Percentiles rank a stretch among this genome's conserved stretches.
Evolutionary conservation across 2,113 vertebrate species (phyloP).

Genomic region (Lasiurus cinereus): DNA sequence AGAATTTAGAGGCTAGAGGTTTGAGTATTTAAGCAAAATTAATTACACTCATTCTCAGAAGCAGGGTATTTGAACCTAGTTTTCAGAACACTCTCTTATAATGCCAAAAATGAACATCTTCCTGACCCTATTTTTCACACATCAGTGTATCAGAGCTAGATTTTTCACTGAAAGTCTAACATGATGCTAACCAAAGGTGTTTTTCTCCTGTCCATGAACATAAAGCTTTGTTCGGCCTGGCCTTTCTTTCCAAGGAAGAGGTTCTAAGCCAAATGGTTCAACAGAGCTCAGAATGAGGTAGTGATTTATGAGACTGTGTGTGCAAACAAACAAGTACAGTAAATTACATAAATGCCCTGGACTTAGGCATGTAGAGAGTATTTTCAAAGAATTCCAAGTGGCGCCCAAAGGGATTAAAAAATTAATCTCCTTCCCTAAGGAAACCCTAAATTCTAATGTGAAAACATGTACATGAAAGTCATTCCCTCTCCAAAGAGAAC

Average conservation of each 20-base stretch:
- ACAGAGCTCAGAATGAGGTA: slow-evolving; percentile 54
- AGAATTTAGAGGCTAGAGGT: neutral
- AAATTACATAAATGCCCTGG: slow-evolving; percentile 59
- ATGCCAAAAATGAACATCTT: neutral
- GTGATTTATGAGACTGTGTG: slow-evolving; percentile 62
- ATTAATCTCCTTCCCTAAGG: slow-evolving; percentile 81
- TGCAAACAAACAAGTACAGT: slow-evolving; percentile 69
- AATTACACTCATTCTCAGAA: slow-evolving; percentile 59
- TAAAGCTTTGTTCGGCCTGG: slow-evolving; percentile 25
- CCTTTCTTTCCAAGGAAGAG: slow-evolving; percentile 57
- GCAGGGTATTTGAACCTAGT: neutral
- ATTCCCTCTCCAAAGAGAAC: slow-evolving; percentile 73
- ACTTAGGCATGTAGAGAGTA: slow-evolving; percentile 50
- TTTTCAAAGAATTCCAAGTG: slow-evolving; percentile 83
- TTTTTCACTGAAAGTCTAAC: slow-evolving; percentile 7
- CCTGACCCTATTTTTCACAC: neutral
- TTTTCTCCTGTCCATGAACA: slow-evolving; percentile 28
- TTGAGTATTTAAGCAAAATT: neutral
- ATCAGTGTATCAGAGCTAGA: neutral
- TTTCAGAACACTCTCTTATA: slow-evolving; percentile 23
- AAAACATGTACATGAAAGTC: slow-evolving; percentile 81
- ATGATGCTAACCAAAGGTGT: slow-evolving; percentile 13
- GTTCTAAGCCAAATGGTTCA: slow-evolving; percentile 54
- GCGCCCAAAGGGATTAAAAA: slow-evolving; percentile 84
- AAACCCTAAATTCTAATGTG: slow-evolving; percentile 81